These are phyloP conservation scores for Pelecanus crispus DNA, from an alignment of 2,113 vertebrate species.

Conservation along the genomic window DNA sequence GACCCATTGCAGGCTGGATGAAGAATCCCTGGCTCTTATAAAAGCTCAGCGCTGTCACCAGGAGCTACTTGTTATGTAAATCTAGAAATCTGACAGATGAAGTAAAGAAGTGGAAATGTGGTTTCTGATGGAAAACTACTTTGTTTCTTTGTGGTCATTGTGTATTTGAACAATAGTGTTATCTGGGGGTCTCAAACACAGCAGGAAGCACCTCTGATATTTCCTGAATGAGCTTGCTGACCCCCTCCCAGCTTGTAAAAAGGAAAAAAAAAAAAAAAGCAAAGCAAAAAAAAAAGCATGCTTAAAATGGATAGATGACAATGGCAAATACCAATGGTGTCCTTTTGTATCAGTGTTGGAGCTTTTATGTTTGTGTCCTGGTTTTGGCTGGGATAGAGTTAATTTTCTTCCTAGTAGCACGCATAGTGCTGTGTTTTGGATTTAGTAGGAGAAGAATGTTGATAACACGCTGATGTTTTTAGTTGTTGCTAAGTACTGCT, in stretches of 20 bases:
- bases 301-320: neutral
- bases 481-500: too few relatives aligned
- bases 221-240: neutral
- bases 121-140: neutral
- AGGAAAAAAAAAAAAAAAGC: neutral
- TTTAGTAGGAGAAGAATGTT: too few relatives aligned
- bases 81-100: neutral
- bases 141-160: neutral
- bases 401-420: too few relatives aligned
- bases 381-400: too few relatives aligned
- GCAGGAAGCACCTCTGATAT: neutral
- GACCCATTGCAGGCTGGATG: neutral
- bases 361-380: neutral
- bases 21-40: neutral
- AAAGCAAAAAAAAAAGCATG: accelerated
- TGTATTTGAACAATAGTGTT: neutral
- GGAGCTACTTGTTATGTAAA: neutral
- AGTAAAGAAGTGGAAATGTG: neutral
- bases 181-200: neutral
- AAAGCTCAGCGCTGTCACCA: neutral
- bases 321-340: neutral
- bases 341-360: neutral
- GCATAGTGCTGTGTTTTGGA: too few relatives aligned
- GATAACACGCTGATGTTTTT: too few relatives aligned
- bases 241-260: neutral